phyloP scores from a whole-genome alignment of 2,888 invertebrate genomes.

The Spialia ferax region DNA sequence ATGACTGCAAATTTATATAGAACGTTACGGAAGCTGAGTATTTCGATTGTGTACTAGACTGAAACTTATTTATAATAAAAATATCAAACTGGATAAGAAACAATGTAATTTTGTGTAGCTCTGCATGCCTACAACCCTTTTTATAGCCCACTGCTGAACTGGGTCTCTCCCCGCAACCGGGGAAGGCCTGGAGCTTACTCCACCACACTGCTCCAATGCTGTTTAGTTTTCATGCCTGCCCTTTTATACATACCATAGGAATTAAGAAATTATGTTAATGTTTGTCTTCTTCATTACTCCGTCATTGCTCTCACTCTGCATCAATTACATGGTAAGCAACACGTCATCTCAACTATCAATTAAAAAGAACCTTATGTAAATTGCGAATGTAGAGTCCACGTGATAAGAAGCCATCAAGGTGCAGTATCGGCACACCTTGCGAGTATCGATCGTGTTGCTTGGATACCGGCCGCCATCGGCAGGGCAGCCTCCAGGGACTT shows the following conservation, averaged over 20 bases:
- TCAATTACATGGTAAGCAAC: background rate
- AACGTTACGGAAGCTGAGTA: background rate
- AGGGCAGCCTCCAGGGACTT: background rate
- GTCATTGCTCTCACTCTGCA: no score
- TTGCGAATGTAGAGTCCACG: conserved; percentile 1
- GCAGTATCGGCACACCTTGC: conserved; percentile 14
- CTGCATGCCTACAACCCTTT: no score
- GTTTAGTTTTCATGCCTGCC: no score
- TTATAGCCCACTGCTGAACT: no score
- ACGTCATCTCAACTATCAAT: background rate
- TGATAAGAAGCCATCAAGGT: conserved; percentile 13
- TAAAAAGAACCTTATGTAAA: background rate
- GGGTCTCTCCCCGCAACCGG: no score
- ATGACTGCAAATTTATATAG: conserved; percentile 3
- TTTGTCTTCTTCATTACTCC: no score
- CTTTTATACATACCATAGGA: no score
- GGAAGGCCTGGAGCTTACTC: no score
- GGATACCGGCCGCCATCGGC: background rate
- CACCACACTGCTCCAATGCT: no score
- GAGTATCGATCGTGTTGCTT: conserved; percentile 25
- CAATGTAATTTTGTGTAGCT: no score
- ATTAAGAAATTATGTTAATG: no score
- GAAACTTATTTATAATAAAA: background rate
- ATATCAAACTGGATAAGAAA: no score
- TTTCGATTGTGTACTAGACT: background rate